phyloP scores from a whole-genome alignment of 2,113 vertebrate genomes.

The Lutjanus erythropterus region DNA sequence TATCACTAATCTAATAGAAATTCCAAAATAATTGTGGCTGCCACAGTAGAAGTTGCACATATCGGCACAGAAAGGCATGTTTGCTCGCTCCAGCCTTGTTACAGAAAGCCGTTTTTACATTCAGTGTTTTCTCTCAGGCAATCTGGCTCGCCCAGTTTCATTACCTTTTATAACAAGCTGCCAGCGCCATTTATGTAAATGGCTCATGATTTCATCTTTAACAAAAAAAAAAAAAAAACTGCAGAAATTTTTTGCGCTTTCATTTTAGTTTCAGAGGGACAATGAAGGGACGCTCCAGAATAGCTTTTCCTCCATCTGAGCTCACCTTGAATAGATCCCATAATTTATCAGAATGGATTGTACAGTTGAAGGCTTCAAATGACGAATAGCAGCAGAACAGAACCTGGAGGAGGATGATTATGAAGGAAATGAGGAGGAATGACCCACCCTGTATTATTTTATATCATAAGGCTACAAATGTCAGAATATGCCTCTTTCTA shows the following conservation, averaged over 20 bases:
- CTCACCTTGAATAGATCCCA: conserved; percentile 34
- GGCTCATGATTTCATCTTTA: conserved; percentile 40
- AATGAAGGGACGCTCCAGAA: conserved; percentile 13
- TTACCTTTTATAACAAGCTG: conserved; percentile 58
- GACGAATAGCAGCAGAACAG: conserved; percentile 26
- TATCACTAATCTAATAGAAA: background rate
- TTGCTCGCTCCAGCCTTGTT: conserved; percentile 10
- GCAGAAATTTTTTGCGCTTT: conserved; percentile 35
- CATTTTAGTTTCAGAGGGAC: conserved; percentile 30
- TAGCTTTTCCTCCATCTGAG: conserved; percentile 22
- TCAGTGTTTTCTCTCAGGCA: conserved; percentile 34
- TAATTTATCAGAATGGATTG: conserved; percentile 45
- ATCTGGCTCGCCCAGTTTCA: conserved; percentile 30
- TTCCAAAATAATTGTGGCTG: background rate
- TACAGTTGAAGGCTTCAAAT: conserved; percentile 18
- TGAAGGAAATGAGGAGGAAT: conserved; percentile 29
- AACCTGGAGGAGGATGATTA: conserved; percentile 15
- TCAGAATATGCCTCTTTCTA: background rate
- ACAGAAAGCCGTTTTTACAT: background rate
- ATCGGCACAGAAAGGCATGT: background rate
- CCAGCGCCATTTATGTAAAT: conserved; percentile 50
- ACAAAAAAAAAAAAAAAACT: conserved; percentile 27
- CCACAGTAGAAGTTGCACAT: background rate
- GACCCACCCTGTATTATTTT: conserved; percentile 11
- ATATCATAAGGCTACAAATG: background rate